Percentiles rank a stretch among this genome's conserved stretches.
These are phyloP conservation scores for Beris chalybata DNA, from an alignment of 2,888 invertebrate species.

Conservation along the genomic window DNA sequence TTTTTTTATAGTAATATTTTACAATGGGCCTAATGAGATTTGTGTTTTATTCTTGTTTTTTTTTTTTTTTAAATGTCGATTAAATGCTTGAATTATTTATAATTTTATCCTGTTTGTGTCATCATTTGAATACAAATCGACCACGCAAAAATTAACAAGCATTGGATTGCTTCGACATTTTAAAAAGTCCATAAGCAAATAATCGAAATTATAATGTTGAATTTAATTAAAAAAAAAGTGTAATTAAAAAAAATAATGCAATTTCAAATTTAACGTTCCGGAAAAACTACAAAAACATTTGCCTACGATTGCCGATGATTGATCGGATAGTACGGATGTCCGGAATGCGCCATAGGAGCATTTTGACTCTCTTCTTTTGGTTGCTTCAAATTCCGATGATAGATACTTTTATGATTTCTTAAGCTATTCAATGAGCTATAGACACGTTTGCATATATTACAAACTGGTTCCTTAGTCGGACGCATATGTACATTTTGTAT, in stretches of 20 bases:
- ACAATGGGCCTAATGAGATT: conserved; percentile 15
- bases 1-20: conserved; percentile 2
- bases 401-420: conserved; percentile 91
- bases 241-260: conserved; percentile 44
- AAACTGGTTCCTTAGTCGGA: conserved; percentile 86
- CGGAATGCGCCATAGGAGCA: conserved; percentile 35
- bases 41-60: not conserved
- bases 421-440: conserved; percentile 90
- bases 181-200: too few species aligned
- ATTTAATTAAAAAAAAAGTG: conserved; percentile 13
- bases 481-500: conserved; percentile 91
- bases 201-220: too few species aligned
- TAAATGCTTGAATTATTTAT: too few species aligned
- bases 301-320: conserved; percentile 55
- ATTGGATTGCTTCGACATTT: too few species aligned
- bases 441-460: conserved; percentile 89
- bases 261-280: conserved; percentile 46
- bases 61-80: not conserved
- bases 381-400: conserved; percentile 81
- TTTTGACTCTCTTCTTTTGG: conserved; percentile 56
- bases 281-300: conserved; percentile 41
- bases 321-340: conserved; percentile 49
- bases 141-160: too few species aligned
- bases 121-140: too few species aligned
- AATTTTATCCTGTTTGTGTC: too few species aligned